These are phyloP conservation scores for Catagonus wagneri DNA, from an alignment of 2,113 vertebrate genomes.

Conservation along the genomic window DNA sequence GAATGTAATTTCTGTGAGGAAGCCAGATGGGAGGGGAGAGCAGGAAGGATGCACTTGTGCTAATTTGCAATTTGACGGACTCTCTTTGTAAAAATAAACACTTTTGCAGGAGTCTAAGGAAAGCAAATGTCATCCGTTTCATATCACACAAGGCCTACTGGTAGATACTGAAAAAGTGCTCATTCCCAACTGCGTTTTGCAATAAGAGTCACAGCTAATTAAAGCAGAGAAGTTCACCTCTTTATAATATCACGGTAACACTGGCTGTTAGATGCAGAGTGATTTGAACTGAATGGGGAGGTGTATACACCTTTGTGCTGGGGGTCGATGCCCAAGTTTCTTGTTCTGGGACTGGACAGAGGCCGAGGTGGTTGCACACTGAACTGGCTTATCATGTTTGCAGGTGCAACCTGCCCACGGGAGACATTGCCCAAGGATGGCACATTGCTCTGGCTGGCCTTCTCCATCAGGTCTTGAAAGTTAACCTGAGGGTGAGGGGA, in stretches of 20 bases:
- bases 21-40: slow-evolving; percentile 68
- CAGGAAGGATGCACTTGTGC: slow-evolving; percentile 67
- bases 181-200: slow-evolving; percentile 48
- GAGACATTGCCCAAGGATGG: neutral
- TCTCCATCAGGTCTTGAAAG: neutral
- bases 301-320: neutral
- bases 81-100: slow-evolving; percentile 81
- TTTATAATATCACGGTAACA: neutral
- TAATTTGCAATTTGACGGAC: slow-evolving; percentile 80
- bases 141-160: slow-evolving; percentile 61
- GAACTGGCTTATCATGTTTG: too few relatives aligned
- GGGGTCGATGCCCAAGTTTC: neutral
- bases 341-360: neutral
- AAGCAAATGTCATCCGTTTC: slow-evolving; percentile 78
- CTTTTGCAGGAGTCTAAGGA: slow-evolving; percentile 73
- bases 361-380: neutral
- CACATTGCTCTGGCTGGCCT: neutral
- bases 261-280: neutral
- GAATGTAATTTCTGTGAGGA: slow-evolving; percentile 61
- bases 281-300: neutral
- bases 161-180: slow-evolving; percentile 54
- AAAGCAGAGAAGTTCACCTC: slow-evolving; percentile 14
- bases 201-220: slow-evolving; percentile 2
- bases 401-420: neutral
- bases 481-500: neutral